These are phyloP conservation scores for Illadopsis cleaveri DNA, from an alignment of 2,113 vertebrate genomes.

Conservation along the genomic window DNA sequence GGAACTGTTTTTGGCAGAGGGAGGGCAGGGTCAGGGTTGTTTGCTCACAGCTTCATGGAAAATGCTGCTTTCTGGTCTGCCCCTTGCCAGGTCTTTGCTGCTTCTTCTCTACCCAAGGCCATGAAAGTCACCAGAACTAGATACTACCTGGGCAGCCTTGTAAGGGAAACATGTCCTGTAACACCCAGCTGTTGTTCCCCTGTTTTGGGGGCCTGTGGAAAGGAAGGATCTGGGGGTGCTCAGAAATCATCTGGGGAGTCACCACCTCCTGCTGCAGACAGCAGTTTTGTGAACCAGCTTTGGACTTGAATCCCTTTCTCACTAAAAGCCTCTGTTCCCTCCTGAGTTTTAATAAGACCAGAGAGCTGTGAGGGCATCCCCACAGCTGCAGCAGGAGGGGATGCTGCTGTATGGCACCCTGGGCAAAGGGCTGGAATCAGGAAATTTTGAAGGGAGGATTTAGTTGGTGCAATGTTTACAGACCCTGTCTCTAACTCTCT, in stretches of 20 bases:
- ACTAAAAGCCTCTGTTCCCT: neutral
- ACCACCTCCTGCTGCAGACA: neutral
- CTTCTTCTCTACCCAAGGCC: neutral
- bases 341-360: neutral
- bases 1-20: neutral
- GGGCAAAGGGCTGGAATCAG: neutral
- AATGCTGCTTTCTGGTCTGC: neutral
- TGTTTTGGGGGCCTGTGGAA: neutral
- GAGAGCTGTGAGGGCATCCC: neutral
- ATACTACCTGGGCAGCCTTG: neutral
- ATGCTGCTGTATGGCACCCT: neutral
- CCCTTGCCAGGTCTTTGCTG: rapidly evolving
- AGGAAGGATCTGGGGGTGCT: neutral
- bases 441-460: neutral
- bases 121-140: neutral
- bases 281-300: rapidly evolving
- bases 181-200: neutral
- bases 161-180: neutral
- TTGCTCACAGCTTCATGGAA: neutral
- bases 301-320: neutral
- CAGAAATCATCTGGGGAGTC: neutral
- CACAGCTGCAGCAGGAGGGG: neutral
- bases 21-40: neutral
- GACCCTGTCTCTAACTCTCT: neutral
- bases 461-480: neutral